These are phyloP conservation scores for Linepithema humile DNA, from an alignment of 1,140 invertebrate genomes.

Conservation along the genomic window DNA sequence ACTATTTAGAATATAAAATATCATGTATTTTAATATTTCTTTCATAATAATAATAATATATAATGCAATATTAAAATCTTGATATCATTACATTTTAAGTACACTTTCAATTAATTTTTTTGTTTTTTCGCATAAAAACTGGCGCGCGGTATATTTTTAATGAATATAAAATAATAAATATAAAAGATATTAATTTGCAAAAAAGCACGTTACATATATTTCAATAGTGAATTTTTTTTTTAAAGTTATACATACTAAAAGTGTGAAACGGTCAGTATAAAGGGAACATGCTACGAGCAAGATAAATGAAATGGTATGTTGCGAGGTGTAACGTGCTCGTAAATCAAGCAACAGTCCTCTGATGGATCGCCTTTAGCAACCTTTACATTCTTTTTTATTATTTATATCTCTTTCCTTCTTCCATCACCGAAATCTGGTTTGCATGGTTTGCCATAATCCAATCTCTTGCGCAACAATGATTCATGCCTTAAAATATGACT, in stretches of 20 bases:
- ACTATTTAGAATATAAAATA: no score
- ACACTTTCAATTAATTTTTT: no score
- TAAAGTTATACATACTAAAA: slow-evolving; percentile 12
- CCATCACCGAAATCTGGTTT: slow-evolving; percentile 28
- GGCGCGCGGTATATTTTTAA: no score
- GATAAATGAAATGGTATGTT: slow-evolving; percentile 43
- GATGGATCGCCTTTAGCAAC: slow-evolving; percentile 22
- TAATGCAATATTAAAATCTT: no score
- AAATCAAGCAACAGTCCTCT: slow-evolving; percentile 49
- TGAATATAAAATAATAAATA: no score
- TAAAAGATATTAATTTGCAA: background rate
- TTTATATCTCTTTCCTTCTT: background rate
- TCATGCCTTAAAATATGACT: background rate
- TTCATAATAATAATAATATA: no score
- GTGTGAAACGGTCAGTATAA: slow-evolving; percentile 15
- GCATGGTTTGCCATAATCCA: slow-evolving; percentile 21
- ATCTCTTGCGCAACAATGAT: background rate
- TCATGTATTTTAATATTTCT: background rate
- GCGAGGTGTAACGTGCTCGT: slow-evolving; percentile 14
- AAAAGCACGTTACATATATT: background rate
- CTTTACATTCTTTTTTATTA: slow-evolving; percentile 13
- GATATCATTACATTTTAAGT: no score
- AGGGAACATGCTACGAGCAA: slow-evolving; percentile 19
- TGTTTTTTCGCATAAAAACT: no score
- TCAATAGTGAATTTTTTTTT: background rate